Evolutionary conservation across 35 echinoderm and acorn worm genomes (phyloP).

Genomic region (Anneissia japonica): DNA sequence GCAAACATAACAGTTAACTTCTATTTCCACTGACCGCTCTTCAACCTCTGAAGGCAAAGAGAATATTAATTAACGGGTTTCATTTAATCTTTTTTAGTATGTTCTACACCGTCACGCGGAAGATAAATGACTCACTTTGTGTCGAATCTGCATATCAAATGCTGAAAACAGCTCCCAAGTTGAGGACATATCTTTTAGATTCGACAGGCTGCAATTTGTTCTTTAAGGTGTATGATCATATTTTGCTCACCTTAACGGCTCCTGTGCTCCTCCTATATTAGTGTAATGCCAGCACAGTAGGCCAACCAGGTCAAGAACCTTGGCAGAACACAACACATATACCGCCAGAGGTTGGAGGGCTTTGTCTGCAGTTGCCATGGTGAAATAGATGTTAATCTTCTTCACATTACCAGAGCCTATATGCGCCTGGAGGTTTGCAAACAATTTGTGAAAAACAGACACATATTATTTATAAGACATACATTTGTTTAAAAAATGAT

Average conservation of each 20-base stretch:
- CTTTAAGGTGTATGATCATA: neutral
- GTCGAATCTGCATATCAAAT: neutral
- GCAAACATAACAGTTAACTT: neutral
- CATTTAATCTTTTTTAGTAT: neutral
- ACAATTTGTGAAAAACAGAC: too few relatives aligned
- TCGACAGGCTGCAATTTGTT: neutral
- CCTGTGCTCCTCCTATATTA: conserved; percentile 70
- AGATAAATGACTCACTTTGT: neutral
- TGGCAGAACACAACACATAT: conserved; percentile 63
- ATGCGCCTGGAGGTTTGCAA: conserved; percentile 43
- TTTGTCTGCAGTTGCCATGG: conserved; percentile 64
- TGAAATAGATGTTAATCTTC: conserved; percentile 81
- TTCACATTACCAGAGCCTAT: conserved; percentile 57
- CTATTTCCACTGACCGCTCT: neutral
- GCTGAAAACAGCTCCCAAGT: neutral
- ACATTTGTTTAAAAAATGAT: too few relatives aligned
- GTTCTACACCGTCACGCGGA: neutral
- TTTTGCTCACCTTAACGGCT: conserved; percentile 57
- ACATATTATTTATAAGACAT: too few relatives aligned
- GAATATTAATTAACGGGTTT: neutral
- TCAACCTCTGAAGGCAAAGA: neutral
- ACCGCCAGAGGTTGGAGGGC: conserved; percentile 61
- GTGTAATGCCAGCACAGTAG: conserved; percentile 95
- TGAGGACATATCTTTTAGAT: neutral
- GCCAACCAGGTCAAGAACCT: conserved; percentile 83